Percentiles rank a stretch among this genome's conserved stretches.
These are phyloP conservation scores for Idaea biselata DNA, from an alignment of 2,888 invertebrate species.

Conservation along the genomic window DNA sequence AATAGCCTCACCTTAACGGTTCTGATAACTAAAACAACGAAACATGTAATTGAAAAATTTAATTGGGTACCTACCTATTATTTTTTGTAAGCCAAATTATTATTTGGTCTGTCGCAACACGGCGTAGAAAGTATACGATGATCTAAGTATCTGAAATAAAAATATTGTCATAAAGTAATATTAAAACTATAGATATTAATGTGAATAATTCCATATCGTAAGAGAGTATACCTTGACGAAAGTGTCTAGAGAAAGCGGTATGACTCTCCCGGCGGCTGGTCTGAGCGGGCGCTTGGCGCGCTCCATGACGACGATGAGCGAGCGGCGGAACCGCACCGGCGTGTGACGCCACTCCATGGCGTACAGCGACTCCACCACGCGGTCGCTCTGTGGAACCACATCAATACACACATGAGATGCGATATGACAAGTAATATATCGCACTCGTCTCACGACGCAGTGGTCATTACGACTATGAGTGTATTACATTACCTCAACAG, in stretches of 20 bases:
- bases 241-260: constrained; percentile 75
- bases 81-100: background rate
- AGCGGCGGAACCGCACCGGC: constrained; percentile 41
- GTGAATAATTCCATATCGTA: background rate
- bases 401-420: constrained; percentile 1
- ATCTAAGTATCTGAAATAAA: constrained; percentile 63
- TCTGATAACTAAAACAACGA: constrained; percentile 7
- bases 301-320: constrained; percentile 67
- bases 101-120: constrained; percentile 66
- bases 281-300: constrained; percentile 69
- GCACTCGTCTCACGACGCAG: background rate
- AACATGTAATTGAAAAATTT: background rate
- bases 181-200: no score
- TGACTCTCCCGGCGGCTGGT: constrained; percentile 68
- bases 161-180: background rate
- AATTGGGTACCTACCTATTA: background rate
- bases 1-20: no score
- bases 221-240: constrained; percentile 55
- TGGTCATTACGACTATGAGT: background rate
- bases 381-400: constrained; percentile 57
- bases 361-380: constrained; percentile 63
- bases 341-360: constrained; percentile 53
- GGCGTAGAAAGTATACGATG: constrained; percentile 70
- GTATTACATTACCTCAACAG: constrained; percentile 61
- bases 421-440: no score